Percentiles rank a stretch among this genome's conserved stretches.
phyloP scores from a whole-genome alignment of 2,888 invertebrate species.

The Invenusta paracnida region DNA sequence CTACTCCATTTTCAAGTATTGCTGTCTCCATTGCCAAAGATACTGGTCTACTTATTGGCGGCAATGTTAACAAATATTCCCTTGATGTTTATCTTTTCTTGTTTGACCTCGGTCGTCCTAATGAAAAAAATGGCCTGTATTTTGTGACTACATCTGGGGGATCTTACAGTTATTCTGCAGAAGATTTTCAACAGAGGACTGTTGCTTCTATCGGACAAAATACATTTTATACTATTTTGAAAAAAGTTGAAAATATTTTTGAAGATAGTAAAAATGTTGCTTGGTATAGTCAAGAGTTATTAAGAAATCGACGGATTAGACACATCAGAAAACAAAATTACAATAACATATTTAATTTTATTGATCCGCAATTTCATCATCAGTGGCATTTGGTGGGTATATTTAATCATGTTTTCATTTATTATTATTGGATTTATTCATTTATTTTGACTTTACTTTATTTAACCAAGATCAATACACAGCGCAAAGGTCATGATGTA shows the following conservation, averaged over 20 bases:
- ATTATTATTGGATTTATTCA: background rate
- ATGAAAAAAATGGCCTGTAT: background rate
- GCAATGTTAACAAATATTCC: background rate
- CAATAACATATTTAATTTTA: too few species aligned
- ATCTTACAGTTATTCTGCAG: background rate
- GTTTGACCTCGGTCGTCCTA: background rate
- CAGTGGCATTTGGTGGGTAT: constrained; percentile 8
- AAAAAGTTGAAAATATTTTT: background rate
- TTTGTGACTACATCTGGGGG: background rate
- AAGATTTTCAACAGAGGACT: background rate
- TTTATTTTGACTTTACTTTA: background rate
- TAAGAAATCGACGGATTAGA: too few species aligned
- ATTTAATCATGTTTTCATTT: background rate
- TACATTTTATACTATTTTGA: background rate
- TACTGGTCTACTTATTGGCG: background rate
- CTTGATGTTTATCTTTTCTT: background rate
- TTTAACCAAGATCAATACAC: background rate
- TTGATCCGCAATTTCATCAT: background rate
- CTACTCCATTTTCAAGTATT: background rate
- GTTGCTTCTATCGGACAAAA: background rate
- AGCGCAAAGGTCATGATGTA: background rate
- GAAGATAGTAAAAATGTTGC: background rate
- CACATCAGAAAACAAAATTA: too few species aligned
- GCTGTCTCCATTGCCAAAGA: background rate
- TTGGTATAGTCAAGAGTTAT: background rate